Percentiles rank a stretch among this genome's conserved stretches.
Evolutionary conservation across 2,113 vertebrate genomes (phyloP).

Genomic region (Axis porcinus): DNA sequence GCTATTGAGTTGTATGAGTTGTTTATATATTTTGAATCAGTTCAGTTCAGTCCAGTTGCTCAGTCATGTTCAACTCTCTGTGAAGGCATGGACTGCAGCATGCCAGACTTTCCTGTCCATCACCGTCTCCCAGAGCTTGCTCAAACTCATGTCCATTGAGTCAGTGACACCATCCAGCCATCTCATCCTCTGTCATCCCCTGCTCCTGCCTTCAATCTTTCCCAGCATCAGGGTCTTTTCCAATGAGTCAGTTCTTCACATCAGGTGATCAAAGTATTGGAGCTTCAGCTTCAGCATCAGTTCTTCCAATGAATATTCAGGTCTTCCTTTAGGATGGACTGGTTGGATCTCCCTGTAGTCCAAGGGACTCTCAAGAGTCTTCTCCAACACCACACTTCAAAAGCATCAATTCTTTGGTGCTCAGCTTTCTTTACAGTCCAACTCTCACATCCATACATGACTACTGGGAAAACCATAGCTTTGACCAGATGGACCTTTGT

Average conservation of each 20-base stretch:
- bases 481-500: not conserved
- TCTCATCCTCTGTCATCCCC: not conserved
- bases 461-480: not conserved
- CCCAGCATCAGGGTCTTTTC: not conserved
- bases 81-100: not conserved
- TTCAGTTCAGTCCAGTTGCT: not conserved
- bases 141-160: not conserved
- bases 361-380: not conserved
- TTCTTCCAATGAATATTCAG: not conserved
- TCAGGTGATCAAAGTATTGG: not conserved
- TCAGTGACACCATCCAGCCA: not conserved
- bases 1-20: not conserved
- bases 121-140: not conserved
- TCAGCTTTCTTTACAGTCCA: not conserved
- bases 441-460: not conserved
- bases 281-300: not conserved
- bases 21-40: not conserved
- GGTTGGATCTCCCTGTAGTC: not conserved
- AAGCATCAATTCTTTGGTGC: fast-evolving
- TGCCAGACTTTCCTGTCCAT: not conserved
- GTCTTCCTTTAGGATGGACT: not conserved
- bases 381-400: not conserved
- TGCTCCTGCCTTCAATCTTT: not conserved
- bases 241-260: not conserved
- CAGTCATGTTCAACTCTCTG: not conserved